Percentiles rank a stretch among this genome's conserved stretches.
phyloP scores from a whole-genome alignment of 2,113 vertebrate species.

The Puffinus mauretanicus region DNA sequence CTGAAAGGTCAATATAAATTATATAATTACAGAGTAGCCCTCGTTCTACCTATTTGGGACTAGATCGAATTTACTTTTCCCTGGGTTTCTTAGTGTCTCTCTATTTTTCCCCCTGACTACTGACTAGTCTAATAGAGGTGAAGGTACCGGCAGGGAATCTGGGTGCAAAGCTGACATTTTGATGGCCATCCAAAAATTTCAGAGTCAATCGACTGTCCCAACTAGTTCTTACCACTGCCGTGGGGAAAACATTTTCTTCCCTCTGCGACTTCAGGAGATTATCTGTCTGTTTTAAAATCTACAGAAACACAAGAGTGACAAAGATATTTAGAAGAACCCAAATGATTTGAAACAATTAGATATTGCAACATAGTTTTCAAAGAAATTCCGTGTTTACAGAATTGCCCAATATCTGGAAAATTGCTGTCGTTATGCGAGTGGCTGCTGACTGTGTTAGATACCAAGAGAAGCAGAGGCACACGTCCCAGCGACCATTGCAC shows the following conservation, averaged over 20 bases:
- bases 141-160: not conserved
- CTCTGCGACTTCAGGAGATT: not conserved
- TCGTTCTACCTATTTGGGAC: not conserved
- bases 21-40: not conserved
- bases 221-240: not conserved
- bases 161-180: not conserved
- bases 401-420: not conserved
- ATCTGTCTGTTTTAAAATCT: not conserved
- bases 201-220: accelerated
- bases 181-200: not conserved
- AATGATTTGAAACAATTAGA: not conserved
- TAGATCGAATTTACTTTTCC: not conserved
- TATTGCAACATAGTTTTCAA: not conserved
- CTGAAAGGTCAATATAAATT: not conserved
- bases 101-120: not conserved
- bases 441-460: not conserved
- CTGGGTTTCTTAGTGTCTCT: not conserved
- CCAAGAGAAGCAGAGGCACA: not conserved
- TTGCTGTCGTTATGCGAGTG: not conserved
- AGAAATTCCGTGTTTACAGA: not conserved
- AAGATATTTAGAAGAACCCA: not conserved
- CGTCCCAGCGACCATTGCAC: not conserved
- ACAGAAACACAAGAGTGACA: not conserved
- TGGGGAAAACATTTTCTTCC: not conserved
- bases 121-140: not conserved